A percentile compares a stretch with the other conserved stretches of the same genome.
These are phyloP conservation scores for Lucinisca nassula DNA, from an alignment of 2,888 invertebrate genomes.

Conservation along the genomic window DNA sequence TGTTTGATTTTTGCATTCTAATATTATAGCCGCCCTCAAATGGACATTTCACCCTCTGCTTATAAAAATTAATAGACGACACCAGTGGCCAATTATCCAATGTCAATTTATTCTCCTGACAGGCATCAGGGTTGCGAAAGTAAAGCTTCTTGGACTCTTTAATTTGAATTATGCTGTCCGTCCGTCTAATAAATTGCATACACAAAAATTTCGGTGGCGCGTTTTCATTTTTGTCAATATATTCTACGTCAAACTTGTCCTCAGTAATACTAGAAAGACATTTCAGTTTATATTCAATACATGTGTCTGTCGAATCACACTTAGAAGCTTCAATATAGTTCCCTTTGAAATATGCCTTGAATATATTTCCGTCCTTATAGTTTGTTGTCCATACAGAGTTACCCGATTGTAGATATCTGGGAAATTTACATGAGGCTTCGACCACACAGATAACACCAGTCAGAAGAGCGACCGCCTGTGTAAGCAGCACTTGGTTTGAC, in stretches of 20 bases:
- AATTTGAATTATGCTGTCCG: constrained; percentile 81
- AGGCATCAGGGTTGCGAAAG: constrained; percentile 63
- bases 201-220: constrained; percentile 72
- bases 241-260: constrained; percentile 77
- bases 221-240: constrained; percentile 44
- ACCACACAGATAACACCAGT: constrained; percentile 22
- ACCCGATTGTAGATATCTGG: constrained; percentile 41
- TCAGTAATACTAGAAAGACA: constrained; percentile 71
- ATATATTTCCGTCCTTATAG: constrained; percentile 39
- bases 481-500: background rate
- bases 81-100: constrained; percentile 83
- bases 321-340: constrained; percentile 30
- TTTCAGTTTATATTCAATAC: constrained; percentile 53
- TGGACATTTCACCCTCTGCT: constrained; percentile 67
- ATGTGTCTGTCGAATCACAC: constrained; percentile 41
- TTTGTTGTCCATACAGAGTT: constrained; percentile 45
- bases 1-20: constrained; percentile 52
- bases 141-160: constrained; percentile 68
- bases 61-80: constrained; percentile 70
- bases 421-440: constrained; percentile 46
- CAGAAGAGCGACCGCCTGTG: background rate
- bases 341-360: constrained; percentile 58
- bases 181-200: constrained; percentile 80
- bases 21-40: constrained; percentile 75
- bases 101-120: constrained; percentile 75